Conservation (phyloP, 2,888 invertebrate species). For the Heteropelma amictum region DNA sequence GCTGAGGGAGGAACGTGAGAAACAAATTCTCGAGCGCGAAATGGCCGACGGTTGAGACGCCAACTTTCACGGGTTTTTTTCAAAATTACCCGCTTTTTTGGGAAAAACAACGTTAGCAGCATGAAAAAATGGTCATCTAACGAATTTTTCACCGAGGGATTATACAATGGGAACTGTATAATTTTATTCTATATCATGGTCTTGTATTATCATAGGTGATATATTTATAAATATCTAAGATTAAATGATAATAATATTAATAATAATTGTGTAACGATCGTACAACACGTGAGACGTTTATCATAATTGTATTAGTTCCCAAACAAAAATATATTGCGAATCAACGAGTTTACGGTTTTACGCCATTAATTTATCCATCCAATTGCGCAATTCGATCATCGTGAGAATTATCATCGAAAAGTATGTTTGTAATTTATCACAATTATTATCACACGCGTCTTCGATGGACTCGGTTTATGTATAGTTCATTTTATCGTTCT, state of each 20-base stretch:
- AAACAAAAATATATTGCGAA: neutral
- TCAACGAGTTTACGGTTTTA: neutral
- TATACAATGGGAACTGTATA: conserved; percentile 1
- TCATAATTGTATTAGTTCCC: conserved; percentile 6
- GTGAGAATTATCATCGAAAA: neutral
- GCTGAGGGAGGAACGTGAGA: conserved; percentile 68
- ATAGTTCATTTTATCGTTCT: conserved; percentile 60
- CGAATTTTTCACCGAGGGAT: neutral
- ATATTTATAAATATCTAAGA: neutral
- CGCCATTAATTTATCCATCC: neutral
- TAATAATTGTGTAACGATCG: neutral
- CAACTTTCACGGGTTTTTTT: neutral
- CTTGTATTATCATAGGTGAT: neutral
- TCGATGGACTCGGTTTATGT: neutral
- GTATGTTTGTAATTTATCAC: conserved; percentile 13
- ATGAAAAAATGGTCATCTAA: neutral
- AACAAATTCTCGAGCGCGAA: conserved; percentile 63
- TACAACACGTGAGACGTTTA: neutral
- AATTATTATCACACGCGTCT: neutral
- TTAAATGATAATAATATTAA: neutral
- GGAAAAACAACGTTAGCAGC: conserved; percentile 1
- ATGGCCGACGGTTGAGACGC: conserved; percentile 50
- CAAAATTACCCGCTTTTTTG: neutral
- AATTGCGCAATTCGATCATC: neutral
- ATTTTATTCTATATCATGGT: neutral